Conservation (phyloP, 2,113 vertebrate genomes). For the Emydura subglobosa region DNA sequence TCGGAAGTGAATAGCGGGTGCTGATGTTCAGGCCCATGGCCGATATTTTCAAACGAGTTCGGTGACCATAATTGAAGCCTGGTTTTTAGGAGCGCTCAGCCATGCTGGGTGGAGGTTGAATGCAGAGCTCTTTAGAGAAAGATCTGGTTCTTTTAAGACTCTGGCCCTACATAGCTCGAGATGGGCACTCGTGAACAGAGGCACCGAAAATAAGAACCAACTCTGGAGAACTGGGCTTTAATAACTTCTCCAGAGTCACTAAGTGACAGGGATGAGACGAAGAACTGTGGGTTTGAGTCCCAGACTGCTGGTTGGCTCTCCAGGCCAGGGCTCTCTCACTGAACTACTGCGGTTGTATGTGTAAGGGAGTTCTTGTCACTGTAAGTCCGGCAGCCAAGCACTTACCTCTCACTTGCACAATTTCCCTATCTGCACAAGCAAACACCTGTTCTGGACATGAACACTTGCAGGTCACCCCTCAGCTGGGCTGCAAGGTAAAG, state of each 20-base stretch:
- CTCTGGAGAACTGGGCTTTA: not conserved
- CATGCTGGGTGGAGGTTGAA: not conserved
- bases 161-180: rapidly evolving
- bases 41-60: not conserved
- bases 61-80: not conserved
- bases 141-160: not conserved
- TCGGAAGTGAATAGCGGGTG: not conserved
- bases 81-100: not conserved
- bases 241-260: not conserved
- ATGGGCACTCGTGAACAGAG: not conserved
- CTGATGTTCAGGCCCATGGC: not conserved
- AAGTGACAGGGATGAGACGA: not conserved
- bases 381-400: not conserved
- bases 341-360: rapidly evolving
- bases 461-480: not conserved
- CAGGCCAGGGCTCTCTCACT: rapidly evolving
- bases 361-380: not conserved
- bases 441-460: not conserved
- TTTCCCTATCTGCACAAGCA: not conserved
- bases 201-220: not conserved
- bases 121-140: not conserved
- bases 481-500: not conserved
- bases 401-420: not conserved
- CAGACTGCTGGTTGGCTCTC: not conserved
- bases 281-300: not conserved